Evolutionary conservation across 2,888 invertebrate genomes (phyloP), one percentile per base, ranked within the genome.

Genomic region (Cabera pusaria): DNA sequence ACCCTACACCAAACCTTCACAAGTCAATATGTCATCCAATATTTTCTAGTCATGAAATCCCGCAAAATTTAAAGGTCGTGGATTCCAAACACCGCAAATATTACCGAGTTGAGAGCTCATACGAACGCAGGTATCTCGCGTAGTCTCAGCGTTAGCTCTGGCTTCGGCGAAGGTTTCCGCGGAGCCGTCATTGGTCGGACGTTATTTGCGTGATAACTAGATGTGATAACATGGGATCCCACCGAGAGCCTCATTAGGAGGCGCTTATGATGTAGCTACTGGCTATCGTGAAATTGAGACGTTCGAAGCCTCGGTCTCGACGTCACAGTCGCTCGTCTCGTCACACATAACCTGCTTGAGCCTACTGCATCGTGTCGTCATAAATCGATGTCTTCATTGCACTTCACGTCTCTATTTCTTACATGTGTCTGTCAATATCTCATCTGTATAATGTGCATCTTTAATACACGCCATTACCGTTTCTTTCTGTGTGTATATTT

Each of bases 151-250:
- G 20, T 50, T 37, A 20, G 21, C 22, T 27, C 24, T 18, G 14
- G 4, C 64, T 64, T 64, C 62, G 54, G 20, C 14, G 50, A 51
- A 64, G 59, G 59, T 69, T 65, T 62, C 56, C 56, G 44, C 57
- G 36, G 31, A 41, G 44, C 44, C 52, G 55, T 52, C 56, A 69
- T 67, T 64, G 62, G 64, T 39, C 41, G 34, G 33, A 35, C 36
- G 49, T 39, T 75, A 64, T 75, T 73, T 71, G 61, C 65, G 64
- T 72, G 77, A 71, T 76, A 73, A 76, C 58, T 56, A 39, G 23
- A 38, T 52, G 55, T 50, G 74, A 68, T 74, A 71, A 70, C 61
- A 56, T 45, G 44, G 52, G 55, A 56, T 56, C 58, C 54, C 51
- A 49, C 36, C 37, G 45, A 35, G 35, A 50, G 56, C 38, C 48